Evolutionary conservation across 2,888 invertebrate genomes (phyloP), one percentile per base, ranked within the genome.

Genomic region (Dusona sp.): DNA sequence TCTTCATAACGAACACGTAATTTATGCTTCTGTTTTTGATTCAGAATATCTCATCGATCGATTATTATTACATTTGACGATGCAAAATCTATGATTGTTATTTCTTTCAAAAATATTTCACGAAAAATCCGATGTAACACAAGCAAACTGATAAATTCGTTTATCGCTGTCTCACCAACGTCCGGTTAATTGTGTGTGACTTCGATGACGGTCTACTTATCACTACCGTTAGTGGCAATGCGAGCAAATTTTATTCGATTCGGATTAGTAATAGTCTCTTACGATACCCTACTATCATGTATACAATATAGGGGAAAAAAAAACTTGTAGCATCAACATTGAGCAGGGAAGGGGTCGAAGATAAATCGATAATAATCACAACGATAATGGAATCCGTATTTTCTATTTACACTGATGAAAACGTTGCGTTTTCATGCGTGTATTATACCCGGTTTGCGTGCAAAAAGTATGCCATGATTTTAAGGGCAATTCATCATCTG

Each of bases 201-300:
- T 25, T 42, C 38, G 65, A 33, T 29, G 38, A 70, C 42, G 65
- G 81, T 45, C 74, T 72, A 75, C 86, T 87, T 87, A 87, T 84
- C 86, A 78, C 79, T 82, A 68, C 45, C 33, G 48, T 72, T 79
- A 75, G 75, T 70, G 64, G 54, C 86, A 64, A 61, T 75, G 64
- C 64, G 42, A 51, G 70, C 29, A 51, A 42, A 48, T 68, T 33
- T 82, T 54, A 72, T 73, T 54, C 68, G 61, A 45, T 70, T 70
- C 38, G 70, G 48, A 82, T 87, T 77, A 33, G 65, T 70, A 72
- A 75, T 68, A 79, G 75, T 64, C 61, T 33, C 25, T 7, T 19
- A 42, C 25, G 57, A 61, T 79, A 70, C 57, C 57, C 19, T 64
- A 57, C 68, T 16, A n/a, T 79, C 54, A 1, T n/a, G 13, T 54